These are phyloP conservation scores for Parazoanthus swiftii DNA, from an alignment of 92 coral and sea anemone species.

Conservation along the genomic window DNA sequence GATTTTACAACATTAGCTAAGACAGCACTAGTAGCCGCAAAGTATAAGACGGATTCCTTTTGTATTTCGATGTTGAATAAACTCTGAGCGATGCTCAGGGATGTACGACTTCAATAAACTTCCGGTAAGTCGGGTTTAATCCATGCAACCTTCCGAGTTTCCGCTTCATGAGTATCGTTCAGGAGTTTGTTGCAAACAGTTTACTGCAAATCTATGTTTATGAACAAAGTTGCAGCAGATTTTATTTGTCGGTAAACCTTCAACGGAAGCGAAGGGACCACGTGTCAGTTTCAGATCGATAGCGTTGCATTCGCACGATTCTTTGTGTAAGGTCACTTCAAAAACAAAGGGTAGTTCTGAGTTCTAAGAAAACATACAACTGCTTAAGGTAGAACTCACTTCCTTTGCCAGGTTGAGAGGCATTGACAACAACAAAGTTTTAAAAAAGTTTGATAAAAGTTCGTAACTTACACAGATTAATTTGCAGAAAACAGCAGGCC, in stretches of 20 bases:
- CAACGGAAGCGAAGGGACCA: background rate
- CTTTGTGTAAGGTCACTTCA: background rate
- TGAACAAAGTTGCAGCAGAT: background rate
- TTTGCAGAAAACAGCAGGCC: background rate
- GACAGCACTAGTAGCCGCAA: background rate
- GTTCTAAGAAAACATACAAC: background rate
- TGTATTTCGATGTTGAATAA: background rate
- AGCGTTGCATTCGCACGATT: background rate
- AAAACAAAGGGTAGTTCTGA: background rate
- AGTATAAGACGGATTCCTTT: background rate
- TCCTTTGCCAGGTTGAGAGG: background rate
- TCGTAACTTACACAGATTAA: too few relatives aligned
- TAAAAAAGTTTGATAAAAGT: background rate
- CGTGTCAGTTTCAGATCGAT: constrained; percentile 6
- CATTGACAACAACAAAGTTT: background rate
- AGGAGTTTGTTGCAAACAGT: background rate
- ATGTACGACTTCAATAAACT: constrained; percentile 10
- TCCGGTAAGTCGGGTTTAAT: background rate
- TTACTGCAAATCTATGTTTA: background rate
- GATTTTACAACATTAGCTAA: background rate
- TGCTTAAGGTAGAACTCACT: too few relatives aligned
- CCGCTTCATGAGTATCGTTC: background rate
- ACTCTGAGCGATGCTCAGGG: background rate
- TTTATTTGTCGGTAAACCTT: background rate
- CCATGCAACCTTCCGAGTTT: background rate